phyloP scores from a whole-genome alignment of 2,888 invertebrate genomes.

The Hirtodrosophila trivittata region DNA sequence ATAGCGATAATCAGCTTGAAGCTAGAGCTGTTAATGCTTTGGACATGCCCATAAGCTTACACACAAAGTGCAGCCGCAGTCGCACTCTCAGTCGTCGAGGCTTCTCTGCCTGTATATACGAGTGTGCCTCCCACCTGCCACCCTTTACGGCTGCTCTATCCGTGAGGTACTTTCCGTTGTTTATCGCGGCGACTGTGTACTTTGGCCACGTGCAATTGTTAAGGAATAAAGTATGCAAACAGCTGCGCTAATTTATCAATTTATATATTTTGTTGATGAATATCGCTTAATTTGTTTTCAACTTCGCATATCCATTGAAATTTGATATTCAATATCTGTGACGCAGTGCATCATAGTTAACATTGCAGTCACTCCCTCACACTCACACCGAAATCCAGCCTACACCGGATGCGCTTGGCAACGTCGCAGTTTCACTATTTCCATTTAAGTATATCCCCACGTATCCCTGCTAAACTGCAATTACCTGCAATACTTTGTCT shows the following conservation, averaged over 20 bases:
- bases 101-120: neutral
- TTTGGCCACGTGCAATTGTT: constrained; percentile 31
- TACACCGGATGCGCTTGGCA: neutral
- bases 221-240: constrained; percentile 12
- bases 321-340: constrained; percentile 1
- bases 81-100: too few species aligned
- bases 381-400: neutral
- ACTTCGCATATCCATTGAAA: neutral
- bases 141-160: too few species aligned
- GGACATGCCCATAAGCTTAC: constrained; percentile 57
- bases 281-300: constrained; percentile 10
- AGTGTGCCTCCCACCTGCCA: too few species aligned
- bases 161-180: neutral
- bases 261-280: constrained; percentile 13
- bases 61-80: constrained; percentile 63
- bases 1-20: constrained; percentile 16
- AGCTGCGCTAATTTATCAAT: constrained; percentile 16
- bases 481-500: too few species aligned
- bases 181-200: neutral
- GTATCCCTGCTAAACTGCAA: too few species aligned
- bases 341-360: neutral
- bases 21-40: constrained; percentile 36
- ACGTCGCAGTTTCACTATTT: neutral
- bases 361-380: neutral
- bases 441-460: too few species aligned